phyloP scores from a whole-genome alignment of 2,113 vertebrate genomes.

The Galbula dea region DNA sequence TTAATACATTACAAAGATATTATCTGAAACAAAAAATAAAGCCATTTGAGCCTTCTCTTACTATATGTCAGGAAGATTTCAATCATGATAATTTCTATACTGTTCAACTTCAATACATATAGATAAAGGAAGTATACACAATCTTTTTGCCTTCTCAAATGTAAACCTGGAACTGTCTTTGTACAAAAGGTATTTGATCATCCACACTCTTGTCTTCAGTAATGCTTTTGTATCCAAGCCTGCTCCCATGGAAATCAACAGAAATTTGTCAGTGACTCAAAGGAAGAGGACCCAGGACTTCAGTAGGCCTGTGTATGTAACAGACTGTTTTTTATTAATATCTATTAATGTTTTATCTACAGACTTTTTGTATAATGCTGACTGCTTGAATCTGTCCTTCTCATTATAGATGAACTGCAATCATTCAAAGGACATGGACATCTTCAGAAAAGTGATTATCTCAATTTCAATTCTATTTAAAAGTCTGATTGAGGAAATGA shows the following conservation, averaged over 20 bases:
- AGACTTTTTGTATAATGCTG: not conserved
- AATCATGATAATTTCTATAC: not conserved
- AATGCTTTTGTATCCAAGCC: not conserved
- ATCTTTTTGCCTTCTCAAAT: slow-evolving; percentile 1
- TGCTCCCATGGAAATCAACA: not conserved
- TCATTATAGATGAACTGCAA: not conserved
- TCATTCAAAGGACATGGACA: not conserved
- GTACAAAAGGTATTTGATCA: not conserved
- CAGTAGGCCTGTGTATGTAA: not conserved
- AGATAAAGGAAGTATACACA: not conserved
- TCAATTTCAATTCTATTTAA: not conserved
- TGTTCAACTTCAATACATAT: not conserved
- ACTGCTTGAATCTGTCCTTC: not conserved
- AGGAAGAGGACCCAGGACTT: not conserved
- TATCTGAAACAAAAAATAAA: not conserved
- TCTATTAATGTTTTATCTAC: not conserved
- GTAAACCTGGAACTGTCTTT: not conserved
- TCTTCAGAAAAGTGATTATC: not conserved
- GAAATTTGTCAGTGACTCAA: not conserved
- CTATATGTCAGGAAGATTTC: not conserved
- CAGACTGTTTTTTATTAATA: not conserved
- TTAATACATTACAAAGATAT: not conserved
- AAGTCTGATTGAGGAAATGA: not conserved
- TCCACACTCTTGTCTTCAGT: not conserved
- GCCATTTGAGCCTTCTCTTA: not conserved